phyloP scores from a whole-genome alignment of 2,797 vertebrate species.

The Phoxinus dragarum region DNA sequence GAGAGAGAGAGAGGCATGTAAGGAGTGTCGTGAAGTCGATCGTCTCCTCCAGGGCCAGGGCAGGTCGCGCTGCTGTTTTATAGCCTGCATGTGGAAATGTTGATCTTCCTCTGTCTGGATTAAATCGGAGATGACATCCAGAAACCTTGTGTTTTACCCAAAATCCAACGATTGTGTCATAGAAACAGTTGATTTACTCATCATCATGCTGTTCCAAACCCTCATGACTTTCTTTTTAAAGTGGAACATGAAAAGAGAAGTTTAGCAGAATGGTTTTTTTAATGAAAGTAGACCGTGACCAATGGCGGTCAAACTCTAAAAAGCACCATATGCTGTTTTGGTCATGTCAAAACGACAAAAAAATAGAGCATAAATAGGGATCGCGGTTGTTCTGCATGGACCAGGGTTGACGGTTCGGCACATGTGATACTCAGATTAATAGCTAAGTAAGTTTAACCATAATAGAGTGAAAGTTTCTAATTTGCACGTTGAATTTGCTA shows the following conservation, averaged over 20 bases:
- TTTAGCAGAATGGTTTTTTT: background rate
- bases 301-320: background rate
- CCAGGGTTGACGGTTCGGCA: too few species aligned
- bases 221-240: background rate
- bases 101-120: slow-evolving; percentile 28
- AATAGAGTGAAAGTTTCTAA: too few species aligned
- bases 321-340: background rate
- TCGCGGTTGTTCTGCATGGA: too few species aligned
- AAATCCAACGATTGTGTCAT: background rate
- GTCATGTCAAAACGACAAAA: too few species aligned
- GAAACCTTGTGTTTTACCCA: background rate
- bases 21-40: slow-evolving; percentile 16
- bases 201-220: background rate
- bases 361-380: too few species aligned
- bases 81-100: slow-evolving; percentile 62
- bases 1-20: slow-evolving; percentile 51
- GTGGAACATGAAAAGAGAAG: slow-evolving; percentile 19
- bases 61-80: slow-evolving; percentile 66
- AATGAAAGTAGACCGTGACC: background rate
- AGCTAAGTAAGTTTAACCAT: too few species aligned
- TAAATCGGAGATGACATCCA: slow-evolving; percentile 15
- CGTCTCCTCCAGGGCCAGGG: slow-evolving; percentile 18
- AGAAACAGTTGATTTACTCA: background rate
- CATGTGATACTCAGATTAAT: too few species aligned
- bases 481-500: too few species aligned